A percentile compares a stretch with the other conserved stretches of the same genome.
phyloP scores from a whole-genome alignment of 2,797 vertebrate species.

The Natrix natrix region DNA sequence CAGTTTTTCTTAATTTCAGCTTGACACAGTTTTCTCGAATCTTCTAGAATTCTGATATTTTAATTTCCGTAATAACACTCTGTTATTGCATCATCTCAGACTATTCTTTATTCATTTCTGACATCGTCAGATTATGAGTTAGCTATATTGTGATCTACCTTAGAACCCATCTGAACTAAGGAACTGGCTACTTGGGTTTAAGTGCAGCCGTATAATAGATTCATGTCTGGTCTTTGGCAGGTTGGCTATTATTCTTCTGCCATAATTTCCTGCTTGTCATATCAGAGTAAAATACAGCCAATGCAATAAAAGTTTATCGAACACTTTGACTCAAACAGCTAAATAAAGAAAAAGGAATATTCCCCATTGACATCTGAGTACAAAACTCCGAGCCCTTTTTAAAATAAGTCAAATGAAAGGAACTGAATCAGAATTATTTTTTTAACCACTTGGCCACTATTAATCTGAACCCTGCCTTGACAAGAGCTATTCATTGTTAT shows the following conservation, averaged over 20 bases:
- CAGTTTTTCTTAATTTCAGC: neutral
- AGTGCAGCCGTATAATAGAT: neutral
- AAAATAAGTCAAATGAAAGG: constrained; percentile 40
- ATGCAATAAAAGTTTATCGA: neutral
- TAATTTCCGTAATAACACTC: neutral
- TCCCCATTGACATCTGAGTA: neutral
- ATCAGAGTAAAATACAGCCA: neutral
- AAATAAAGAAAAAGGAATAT: neutral
- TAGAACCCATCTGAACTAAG: neutral
- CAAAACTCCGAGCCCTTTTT: constrained; percentile 22
- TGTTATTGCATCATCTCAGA: neutral
- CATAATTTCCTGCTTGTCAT: neutral
- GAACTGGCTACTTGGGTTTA: neutral
- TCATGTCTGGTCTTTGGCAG: neutral
- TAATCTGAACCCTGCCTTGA: constrained; percentile 52
- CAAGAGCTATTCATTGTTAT: constrained; percentile 58
- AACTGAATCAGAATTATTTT: constrained; percentile 40
- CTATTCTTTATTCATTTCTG: neutral
- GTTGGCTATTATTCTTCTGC: neutral
- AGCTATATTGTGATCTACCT: neutral
- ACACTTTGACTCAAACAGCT: neutral
- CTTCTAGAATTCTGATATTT: neutral
- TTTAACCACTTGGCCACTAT: constrained; percentile 35
- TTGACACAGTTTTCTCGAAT: neutral
- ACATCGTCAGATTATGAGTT: neutral